Conservation (phyloP, 2,113 vertebrate species). For the Pachycephala philippinensis region DNA sequence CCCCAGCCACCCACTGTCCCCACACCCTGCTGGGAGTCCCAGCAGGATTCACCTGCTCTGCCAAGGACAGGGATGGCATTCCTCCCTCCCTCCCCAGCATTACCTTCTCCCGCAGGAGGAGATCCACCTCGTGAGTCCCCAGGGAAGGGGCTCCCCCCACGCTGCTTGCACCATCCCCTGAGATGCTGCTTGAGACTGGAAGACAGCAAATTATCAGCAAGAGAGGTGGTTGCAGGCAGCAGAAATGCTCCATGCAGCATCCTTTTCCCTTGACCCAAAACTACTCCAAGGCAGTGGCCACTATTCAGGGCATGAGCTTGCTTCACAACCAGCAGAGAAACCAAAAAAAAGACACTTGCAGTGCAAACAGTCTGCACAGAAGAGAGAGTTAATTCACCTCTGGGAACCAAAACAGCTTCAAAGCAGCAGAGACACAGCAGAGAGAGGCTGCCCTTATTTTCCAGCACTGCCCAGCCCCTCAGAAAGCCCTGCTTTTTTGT, state of each 20-base stretch:
- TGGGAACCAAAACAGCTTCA: neutral
- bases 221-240: neutral
- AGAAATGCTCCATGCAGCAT: neutral
- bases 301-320: accelerated
- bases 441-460: neutral
- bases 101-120: neutral
- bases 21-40: neutral
- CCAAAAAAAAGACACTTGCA: neutral
- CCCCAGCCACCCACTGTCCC: neutral
- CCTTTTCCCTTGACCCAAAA: neutral
- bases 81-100: neutral
- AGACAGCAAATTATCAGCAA: neutral
- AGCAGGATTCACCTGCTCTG: neutral
- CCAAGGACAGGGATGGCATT: neutral
- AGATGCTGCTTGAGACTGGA: neutral
- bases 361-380: neutral
- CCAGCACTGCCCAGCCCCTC: neutral
- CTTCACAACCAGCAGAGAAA: neutral
- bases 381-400: neutral
- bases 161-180: neutral
- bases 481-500: too few species aligned
- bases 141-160: neutral
- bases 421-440: neutral
- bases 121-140: neutral
- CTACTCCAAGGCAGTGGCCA: neutral